These are phyloP conservation scores for Drosophila truncata DNA, from an alignment of 1,140 invertebrate genomes.

Conservation along the genomic window DNA sequence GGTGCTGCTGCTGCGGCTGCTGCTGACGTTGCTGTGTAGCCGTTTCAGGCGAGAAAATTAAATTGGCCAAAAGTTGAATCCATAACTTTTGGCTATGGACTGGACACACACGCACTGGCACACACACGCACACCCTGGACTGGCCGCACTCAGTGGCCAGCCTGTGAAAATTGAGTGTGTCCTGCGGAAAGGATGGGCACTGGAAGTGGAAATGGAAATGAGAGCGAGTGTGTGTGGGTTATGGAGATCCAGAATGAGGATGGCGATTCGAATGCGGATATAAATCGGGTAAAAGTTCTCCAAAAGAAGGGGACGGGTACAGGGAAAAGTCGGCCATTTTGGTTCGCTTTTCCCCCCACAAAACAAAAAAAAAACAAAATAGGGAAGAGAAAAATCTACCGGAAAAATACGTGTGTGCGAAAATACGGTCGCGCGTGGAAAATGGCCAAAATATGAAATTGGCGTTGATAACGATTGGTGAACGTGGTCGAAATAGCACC, in stretches of 20 bases:
- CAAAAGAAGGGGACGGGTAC: not conserved
- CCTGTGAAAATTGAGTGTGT: conserved; percentile 79
- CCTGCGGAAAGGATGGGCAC: conserved; percentile 33
- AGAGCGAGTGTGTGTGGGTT: not conserved
- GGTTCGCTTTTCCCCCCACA: conserved; percentile 14
- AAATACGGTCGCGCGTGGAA: conserved; percentile 27
- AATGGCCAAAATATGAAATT: conserved; percentile 18
- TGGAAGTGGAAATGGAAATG: conserved; percentile 38
- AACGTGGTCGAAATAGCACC: not conserved
- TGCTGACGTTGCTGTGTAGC: conserved; percentile 68
- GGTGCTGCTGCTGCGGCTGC: conserved; percentile 18
- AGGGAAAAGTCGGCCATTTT: conserved; percentile 62
- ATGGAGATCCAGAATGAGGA: conserved; percentile 1
- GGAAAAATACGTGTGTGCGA: conserved; percentile 44
- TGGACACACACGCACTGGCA: conserved; percentile 52
- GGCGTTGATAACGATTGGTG: conserved; percentile 1
- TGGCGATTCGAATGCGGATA: conserved; percentile 3
- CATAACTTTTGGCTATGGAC: conserved; percentile 84
- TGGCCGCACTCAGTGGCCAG: conserved; percentile 18
- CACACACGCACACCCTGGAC: conserved; percentile 7
- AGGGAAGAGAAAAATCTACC: not conserved
- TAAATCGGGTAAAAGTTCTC: not conserved
- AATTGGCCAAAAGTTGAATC: conserved; percentile 85
- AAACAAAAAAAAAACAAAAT: not conserved
- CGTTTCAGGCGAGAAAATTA: conserved; percentile 84